Percentiles rank a stretch among this genome's conserved stretches.
Evolutionary conservation across 2,113 vertebrate genomes (phyloP).

Genomic region (Seriola dumerili): DNA sequence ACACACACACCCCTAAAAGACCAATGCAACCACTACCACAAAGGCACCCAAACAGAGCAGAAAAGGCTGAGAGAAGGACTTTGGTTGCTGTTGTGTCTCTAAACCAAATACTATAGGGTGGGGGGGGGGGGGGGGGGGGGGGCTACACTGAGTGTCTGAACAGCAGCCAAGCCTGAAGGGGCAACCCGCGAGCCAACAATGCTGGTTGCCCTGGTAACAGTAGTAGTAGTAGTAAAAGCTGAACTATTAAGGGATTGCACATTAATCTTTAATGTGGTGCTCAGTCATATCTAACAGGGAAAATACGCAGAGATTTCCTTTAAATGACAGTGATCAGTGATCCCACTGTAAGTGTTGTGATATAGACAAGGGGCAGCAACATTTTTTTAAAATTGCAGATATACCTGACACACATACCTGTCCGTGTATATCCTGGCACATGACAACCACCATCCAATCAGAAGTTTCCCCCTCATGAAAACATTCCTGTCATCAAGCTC

Average conservation of each 20-base stretch:
- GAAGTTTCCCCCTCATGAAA: too few species aligned
- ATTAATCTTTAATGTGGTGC: slow-evolving; percentile 3
- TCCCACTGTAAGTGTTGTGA: too few species aligned
- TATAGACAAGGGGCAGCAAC: too few species aligned
- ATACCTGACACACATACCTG: too few species aligned
- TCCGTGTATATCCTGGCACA: too few species aligned
- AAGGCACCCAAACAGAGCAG: slow-evolving; percentile 36
- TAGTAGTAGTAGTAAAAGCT: slow-evolving; percentile 22
- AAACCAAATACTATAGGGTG: slow-evolving; percentile 5
- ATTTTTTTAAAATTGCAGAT: too few species aligned
- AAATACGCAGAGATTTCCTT: background rate
- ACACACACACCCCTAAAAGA: slow-evolving; percentile 10
- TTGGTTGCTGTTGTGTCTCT: slow-evolving; percentile 46
- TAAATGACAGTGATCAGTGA: background rate
- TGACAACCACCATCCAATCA: too few species aligned
- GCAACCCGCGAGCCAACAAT: slow-evolving; percentile 33
- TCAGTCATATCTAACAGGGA: background rate
- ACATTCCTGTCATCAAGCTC: too few species aligned
- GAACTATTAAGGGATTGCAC: slow-evolving; percentile 29
- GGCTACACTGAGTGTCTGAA: slow-evolving; percentile 31
- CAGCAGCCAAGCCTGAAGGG: slow-evolving; percentile 69
- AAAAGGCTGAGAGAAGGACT: slow-evolving; percentile 27
- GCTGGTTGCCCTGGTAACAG: slow-evolving; percentile 40
- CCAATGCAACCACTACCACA: slow-evolving; percentile 7
- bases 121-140: background rate